Evolutionary conservation across 2,888 invertebrate genomes (phyloP).

Genomic region (Epirrita christyi): DNA sequence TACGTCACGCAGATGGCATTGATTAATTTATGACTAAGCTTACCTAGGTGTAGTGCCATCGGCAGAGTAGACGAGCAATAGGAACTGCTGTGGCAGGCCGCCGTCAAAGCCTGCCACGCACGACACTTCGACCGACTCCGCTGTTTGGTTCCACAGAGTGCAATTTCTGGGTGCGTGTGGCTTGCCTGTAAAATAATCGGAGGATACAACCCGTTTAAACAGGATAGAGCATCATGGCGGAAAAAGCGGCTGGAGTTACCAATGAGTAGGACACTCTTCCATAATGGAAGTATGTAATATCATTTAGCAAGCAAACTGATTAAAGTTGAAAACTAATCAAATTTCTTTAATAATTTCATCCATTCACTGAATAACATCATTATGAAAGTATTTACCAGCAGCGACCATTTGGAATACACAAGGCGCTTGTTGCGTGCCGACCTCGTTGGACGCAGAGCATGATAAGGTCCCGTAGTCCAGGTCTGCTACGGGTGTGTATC

Average conservation of each 20-base stretch:
- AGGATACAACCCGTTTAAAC: too few species aligned
- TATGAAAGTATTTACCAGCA: constrained; percentile 87
- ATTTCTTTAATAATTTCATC: too few species aligned
- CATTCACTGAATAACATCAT: too few species aligned
- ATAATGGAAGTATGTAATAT: neutral
- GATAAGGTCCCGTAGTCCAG: constrained; percentile 95
- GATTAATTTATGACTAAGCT: neutral
- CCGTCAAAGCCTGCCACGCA: constrained; percentile 95
- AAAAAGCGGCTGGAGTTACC: neutral
- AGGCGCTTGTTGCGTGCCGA: constrained; percentile 92
- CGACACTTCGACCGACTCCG: constrained; percentile 91
- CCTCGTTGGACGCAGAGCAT: constrained; percentile 93
- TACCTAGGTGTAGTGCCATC: constrained; percentile 65
- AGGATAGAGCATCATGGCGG: neutral
- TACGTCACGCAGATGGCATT: too few species aligned
- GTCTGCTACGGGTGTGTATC: constrained; percentile 87
- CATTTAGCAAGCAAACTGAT: neutral
- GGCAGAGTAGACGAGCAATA: constrained; percentile 89
- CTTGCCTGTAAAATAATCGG: constrained; percentile 84
- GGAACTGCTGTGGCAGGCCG: constrained; percentile 93
- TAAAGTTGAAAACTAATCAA: neutral
- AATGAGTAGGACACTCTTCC: too few species aligned
- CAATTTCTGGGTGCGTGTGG: constrained; percentile 95
- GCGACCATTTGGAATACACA: constrained; percentile 96
- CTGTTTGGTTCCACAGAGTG: constrained; percentile 93